Evolutionary conservation across 2,113 vertebrate genomes (phyloP).

Genomic region (Thermophis baileyi): DNA sequence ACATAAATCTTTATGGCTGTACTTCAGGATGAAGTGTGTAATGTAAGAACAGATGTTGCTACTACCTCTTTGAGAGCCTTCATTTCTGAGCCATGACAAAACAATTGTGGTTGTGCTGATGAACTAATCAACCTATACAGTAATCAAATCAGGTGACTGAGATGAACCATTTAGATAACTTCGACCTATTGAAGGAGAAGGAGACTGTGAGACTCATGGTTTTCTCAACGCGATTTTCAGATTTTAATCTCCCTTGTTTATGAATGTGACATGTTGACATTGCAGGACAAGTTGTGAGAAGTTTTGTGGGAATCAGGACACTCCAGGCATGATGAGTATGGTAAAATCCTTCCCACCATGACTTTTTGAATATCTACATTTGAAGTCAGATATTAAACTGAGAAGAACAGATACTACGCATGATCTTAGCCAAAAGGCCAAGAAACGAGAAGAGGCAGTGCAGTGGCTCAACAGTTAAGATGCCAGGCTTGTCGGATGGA

Average conservation of each 20-base stretch:
- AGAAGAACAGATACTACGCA: not conserved
- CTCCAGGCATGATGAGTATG: not conserved
- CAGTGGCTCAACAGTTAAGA: not conserved
- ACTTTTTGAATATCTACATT: not conserved
- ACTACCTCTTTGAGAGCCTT: not conserved
- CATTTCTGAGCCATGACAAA: not conserved
- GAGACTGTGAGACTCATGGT: not conserved
- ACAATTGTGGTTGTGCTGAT: not conserved
- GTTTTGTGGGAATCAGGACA: not conserved
- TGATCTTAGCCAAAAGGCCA: not conserved
- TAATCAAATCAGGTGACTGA: not conserved
- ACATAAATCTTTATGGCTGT: not conserved
- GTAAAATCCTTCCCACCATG: not conserved
- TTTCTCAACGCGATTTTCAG: not conserved
- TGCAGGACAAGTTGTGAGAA: not conserved
- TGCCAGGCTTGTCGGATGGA: not conserved
- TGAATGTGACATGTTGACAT: not conserved
- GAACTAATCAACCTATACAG: fast-evolving
- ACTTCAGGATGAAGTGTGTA: not conserved
- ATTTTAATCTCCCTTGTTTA: not conserved
- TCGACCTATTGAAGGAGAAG: not conserved
- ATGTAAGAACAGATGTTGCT: not conserved
- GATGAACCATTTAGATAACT: not conserved
- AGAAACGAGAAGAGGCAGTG: not conserved
- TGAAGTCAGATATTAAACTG: not conserved